phyloP scores from a whole-genome alignment of 2,888 invertebrate species.

The Crepidodera aurea region DNA sequence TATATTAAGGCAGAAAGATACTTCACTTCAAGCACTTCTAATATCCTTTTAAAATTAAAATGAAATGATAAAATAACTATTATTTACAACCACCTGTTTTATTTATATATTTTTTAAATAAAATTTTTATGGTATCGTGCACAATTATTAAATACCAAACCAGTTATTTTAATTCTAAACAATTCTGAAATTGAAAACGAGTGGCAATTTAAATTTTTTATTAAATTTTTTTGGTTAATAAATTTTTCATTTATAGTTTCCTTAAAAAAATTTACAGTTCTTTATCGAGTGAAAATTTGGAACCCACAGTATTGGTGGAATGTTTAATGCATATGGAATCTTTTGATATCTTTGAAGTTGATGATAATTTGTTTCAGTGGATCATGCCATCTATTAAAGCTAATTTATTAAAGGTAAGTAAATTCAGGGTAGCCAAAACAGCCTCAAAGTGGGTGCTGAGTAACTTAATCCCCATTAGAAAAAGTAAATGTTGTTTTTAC shows the following conservation, averaged over 20 bases:
- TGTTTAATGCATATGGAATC: constrained; percentile 27
- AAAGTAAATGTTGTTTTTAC: too few relatives aligned
- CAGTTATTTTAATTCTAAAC: too few relatives aligned
- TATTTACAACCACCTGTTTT: too few relatives aligned
- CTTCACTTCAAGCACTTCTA: constrained; percentile 8
- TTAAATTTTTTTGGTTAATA: too few relatives aligned
- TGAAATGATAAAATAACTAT: background rate
- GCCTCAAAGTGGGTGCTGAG: too few relatives aligned
- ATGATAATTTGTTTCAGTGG: constrained; percentile 32
- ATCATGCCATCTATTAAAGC: constrained; percentile 33
- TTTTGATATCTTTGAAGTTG: constrained; percentile 28
- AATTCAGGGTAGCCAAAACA: too few relatives aligned
- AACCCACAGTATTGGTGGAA: constrained; percentile 12
- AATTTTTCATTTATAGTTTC: constrained; percentile 3
- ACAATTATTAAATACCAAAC: too few relatives aligned
- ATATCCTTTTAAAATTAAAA: constrained; percentile 30
- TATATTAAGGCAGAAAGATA: background rate
- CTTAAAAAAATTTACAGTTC: constrained; percentile 29
- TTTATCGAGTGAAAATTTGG: constrained; percentile 17
- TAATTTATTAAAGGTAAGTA: constrained; percentile 33
- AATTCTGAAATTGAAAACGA: too few relatives aligned
- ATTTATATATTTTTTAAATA: too few relatives aligned
- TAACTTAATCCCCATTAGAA: too few relatives aligned
- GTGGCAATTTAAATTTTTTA: too few relatives aligned
- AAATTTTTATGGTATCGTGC: too few relatives aligned